phyloP scores from a whole-genome alignment of 2,888 invertebrate species.

The Dryobotodes eremita region DNA sequence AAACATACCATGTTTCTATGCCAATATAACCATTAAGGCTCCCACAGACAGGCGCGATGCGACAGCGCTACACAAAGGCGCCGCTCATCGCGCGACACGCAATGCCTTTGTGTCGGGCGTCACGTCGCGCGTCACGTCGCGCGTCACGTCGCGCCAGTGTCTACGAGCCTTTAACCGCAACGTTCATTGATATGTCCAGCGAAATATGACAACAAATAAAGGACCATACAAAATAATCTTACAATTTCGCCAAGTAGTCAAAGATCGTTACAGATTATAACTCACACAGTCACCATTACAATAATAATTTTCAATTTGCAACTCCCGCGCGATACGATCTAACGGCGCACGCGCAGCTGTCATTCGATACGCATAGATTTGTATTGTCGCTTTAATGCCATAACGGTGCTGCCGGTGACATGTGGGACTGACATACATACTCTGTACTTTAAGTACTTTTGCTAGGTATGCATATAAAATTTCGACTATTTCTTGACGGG shows the following conservation, averaged over 20 bases:
- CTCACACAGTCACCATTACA: constrained; percentile 60
- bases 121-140: too few species aligned
- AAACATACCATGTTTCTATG: too few species aligned
- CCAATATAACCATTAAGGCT: too few species aligned
- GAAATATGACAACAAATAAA: background rate
- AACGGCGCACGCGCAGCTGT: constrained; percentile 73
- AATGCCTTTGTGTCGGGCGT: too few species aligned
- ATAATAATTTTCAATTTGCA: constrained; percentile 68
- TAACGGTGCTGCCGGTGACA: constrained; percentile 73
- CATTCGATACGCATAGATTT: constrained; percentile 79
- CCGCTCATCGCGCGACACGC: too few species aligned
- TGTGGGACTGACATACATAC: constrained; percentile 70
- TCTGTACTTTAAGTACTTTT: constrained; percentile 44
- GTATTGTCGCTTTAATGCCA: constrained; percentile 77
- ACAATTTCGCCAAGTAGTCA: constrained; percentile 45
- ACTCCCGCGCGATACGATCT: constrained; percentile 69
- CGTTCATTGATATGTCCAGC: background rate
- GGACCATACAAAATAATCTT: background rate
- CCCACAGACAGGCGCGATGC: too few species aligned
- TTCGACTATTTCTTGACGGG: constrained; percentile 1
- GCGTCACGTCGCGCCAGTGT: too few species aligned
- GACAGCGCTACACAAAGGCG: too few species aligned
- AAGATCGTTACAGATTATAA: constrained; percentile 54
- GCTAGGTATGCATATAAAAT: constrained; percentile 33
- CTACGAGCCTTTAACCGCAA: background rate